Conservation (phyloP, 2,888 invertebrate species). For the Leptopilina syphax region DNA sequence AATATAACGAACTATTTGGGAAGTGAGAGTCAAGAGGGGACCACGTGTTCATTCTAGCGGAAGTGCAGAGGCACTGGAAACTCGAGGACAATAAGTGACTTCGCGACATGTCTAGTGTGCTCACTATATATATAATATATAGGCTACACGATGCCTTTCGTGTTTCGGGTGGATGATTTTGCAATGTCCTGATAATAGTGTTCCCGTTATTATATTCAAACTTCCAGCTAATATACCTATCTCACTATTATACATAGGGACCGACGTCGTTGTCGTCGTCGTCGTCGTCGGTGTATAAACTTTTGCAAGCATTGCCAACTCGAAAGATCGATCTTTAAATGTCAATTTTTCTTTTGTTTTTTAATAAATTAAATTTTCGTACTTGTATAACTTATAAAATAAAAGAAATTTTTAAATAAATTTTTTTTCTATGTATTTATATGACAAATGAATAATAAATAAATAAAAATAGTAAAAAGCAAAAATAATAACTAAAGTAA, state of each 20-base stretch:
- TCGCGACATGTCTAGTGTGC: constrained; percentile 47
- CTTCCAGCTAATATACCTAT: constrained; percentile 31
- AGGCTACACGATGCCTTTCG: constrained; percentile 3
- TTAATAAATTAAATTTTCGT: not conserved
- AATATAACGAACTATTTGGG: constrained; percentile 16
- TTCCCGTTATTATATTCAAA: constrained; percentile 48
- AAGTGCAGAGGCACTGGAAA: constrained; percentile 50
- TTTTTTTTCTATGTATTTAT: no score
- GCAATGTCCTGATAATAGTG: constrained; percentile 45
- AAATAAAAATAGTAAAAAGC: no score
- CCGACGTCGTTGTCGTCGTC: not conserved
- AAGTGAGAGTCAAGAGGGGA: constrained; percentile 22
- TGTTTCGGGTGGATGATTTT: constrained; percentile 39
- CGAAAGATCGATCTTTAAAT: constrained; percentile 14
- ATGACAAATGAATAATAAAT: no score
- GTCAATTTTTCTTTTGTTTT: not conserved
- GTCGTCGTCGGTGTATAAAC: not conserved
- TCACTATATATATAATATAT: constrained; percentile 34
- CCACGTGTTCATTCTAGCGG: constrained; percentile 33
- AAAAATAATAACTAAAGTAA: no score
- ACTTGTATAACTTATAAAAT: not conserved
- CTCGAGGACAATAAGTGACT: constrained; percentile 51
- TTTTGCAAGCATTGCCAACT: constrained; percentile 12
- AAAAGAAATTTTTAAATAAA: no score
- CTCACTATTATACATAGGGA: not conserved